phyloP scores from a whole-genome alignment of 2,888 invertebrate species.

The Hipparchia semele region DNA sequence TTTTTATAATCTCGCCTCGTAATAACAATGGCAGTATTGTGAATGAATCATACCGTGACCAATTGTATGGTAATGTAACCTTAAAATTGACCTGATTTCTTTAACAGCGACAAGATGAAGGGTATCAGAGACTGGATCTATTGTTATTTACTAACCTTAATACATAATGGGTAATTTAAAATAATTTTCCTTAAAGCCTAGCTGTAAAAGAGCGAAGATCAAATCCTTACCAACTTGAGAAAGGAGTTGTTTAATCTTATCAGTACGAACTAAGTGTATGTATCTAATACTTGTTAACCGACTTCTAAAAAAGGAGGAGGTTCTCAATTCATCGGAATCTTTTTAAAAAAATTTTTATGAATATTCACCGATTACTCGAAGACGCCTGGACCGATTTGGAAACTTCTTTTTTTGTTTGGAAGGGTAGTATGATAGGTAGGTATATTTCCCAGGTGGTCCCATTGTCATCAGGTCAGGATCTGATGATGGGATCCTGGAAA shows the following conservation, averaged over 20 bases:
- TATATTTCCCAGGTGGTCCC: no score
- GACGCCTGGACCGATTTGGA: no score
- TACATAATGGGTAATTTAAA: neutral
- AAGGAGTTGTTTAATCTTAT: no score
- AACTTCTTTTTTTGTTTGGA: no score
- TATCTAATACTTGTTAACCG: no score
- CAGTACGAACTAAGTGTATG: neutral
- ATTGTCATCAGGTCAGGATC: no score
- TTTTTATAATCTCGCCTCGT: slow-evolving; percentile 13
- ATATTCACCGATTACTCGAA: no score
- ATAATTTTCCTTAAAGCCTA: neutral
- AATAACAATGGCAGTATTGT: slow-evolving; percentile 4
- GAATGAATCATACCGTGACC: slow-evolving; percentile 10
- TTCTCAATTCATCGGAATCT: no score
- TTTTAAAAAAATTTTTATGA: no score
- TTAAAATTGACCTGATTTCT: slow-evolving; percentile 32
- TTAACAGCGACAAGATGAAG: slow-evolving; percentile 26
- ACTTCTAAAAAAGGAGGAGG: no score
- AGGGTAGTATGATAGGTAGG: no score
- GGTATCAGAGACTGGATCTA: slow-evolving; percentile 15
- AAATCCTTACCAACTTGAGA: neutral
- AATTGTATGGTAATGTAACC: slow-evolving; percentile 38
- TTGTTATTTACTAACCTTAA: slow-evolving; percentile 17
- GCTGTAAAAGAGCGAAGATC: neutral
- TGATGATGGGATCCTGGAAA: no score